A percentile compares a stretch with the other conserved stretches of the same genome.
These are phyloP conservation scores for Charanyca ferruginea DNA, from an alignment of 2,888 invertebrate species.

Conservation along the genomic window DNA sequence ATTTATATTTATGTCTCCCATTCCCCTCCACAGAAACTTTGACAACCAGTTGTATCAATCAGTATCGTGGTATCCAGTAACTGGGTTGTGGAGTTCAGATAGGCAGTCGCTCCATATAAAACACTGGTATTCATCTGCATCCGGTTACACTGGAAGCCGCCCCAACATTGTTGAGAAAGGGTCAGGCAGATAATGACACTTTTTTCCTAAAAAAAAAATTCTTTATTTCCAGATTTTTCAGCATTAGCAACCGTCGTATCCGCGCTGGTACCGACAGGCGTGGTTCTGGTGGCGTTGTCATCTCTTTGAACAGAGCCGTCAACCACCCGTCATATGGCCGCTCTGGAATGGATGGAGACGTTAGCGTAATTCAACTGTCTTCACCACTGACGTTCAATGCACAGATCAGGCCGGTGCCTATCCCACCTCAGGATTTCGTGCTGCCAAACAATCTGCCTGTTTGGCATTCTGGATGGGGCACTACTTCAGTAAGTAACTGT, in stretches of 20 bases:
- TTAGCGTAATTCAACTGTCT: conserved; percentile 64
- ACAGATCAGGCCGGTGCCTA: conserved; percentile 45
- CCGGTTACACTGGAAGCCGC: no score
- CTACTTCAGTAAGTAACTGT: conserved; percentile 58
- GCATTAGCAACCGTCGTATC: conserved; percentile 61
- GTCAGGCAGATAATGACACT: no score
- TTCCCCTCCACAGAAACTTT: no score
- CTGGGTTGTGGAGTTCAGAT: no score
- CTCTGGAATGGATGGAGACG: conserved; percentile 64
- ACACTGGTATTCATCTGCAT: no score
- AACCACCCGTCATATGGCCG: conserved; percentile 70
- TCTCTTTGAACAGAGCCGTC: conserved; percentile 40
- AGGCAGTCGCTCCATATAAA: no score
- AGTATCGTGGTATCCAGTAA: no score
- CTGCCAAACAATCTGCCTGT: conserved; percentile 64
- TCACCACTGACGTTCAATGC: conserved; percentile 50
- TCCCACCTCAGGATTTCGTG: conserved; percentile 47
- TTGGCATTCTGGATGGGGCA: conserved; percentile 73
- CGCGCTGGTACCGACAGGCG: conserved; percentile 68
- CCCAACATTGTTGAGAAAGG: no score
- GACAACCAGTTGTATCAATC: no score
- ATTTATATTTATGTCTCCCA: no score
- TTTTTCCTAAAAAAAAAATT: neutral
- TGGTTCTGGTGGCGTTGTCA: conserved; percentile 64
- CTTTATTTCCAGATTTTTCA: conserved; percentile 39